phyloP scores from a whole-genome alignment of 2,113 vertebrate species.

The Toxostoma redivivum region DNA sequence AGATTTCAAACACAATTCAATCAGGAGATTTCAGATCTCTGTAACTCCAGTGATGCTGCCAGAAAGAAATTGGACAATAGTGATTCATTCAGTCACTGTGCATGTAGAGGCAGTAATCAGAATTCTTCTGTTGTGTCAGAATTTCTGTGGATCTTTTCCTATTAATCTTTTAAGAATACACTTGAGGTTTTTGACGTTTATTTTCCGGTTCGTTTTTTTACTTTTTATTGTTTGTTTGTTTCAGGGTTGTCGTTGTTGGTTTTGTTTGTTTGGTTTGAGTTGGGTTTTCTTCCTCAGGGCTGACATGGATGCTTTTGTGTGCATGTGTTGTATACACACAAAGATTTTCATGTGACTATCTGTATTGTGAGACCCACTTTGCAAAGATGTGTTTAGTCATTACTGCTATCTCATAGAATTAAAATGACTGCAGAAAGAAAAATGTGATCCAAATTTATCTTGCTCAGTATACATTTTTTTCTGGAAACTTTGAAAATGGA shows the following conservation, averaged over 20 bases:
- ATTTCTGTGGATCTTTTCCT: background rate
- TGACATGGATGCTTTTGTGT: background rate
- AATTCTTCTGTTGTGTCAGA: background rate
- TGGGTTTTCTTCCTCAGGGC: too few relatives aligned
- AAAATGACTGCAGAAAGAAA: background rate
- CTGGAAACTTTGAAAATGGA: background rate
- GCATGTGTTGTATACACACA: background rate
- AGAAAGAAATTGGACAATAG: background rate
- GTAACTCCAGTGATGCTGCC: background rate
- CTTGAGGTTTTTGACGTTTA: background rate
- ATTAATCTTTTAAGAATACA: background rate
- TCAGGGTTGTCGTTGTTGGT: background rate
- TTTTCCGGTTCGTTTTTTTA: background rate
- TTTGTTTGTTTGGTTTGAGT: background rate
- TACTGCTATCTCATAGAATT: background rate
- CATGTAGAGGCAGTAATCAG: background rate
- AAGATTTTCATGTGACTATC: background rate
- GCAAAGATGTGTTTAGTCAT: background rate
- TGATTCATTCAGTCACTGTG: background rate
- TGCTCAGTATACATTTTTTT: background rate
- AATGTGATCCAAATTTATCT: background rate
- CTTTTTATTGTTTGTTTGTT: background rate
- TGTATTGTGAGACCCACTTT: background rate
- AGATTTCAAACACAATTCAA: conserved; percentile 41
- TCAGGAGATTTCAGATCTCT: conserved; percentile 2